Evolutionary conservation across 1,140 invertebrate species (phyloP).

Genomic region (Sycobia sp.): DNA sequence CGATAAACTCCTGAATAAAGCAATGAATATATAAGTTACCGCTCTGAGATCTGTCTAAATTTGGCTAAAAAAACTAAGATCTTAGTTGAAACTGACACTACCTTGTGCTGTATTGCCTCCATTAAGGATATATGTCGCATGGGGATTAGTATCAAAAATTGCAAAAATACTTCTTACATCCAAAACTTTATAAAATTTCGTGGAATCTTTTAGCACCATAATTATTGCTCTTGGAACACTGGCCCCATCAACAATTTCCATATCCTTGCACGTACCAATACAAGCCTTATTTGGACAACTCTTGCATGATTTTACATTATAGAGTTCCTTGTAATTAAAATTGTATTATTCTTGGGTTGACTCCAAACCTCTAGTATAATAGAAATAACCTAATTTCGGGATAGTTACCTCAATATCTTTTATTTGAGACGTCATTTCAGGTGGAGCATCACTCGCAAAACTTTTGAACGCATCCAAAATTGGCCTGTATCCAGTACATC

Average conservation of each 20-base stretch:
- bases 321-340: conserved; percentile 48
- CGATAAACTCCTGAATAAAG: conserved; percentile 68
- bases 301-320: conserved; percentile 49
- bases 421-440: conserved; percentile 57
- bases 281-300: conserved; percentile 47
- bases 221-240: conserved; percentile 16
- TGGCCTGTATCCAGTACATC: conserved; percentile 86
- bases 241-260: conserved; percentile 11
- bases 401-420: conserved; percentile 67
- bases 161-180: conserved; percentile 64
- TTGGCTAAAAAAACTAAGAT: no score
- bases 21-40: no score
- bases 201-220: background rate
- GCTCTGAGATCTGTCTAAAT: no score
- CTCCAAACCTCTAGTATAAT: no score
- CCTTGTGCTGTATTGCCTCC: conserved; percentile 73
- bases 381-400: no score
- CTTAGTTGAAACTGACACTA: no score
- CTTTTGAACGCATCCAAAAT: conserved; percentile 84
- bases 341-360: no score
- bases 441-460: conserved; percentile 67
- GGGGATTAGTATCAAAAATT: conserved; percentile 59
- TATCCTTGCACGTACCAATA: conserved; percentile 41
- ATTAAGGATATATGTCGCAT: conserved; percentile 65
- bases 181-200: conserved; percentile 62